Conservation (phyloP, 2,888 invertebrate genomes). For the Ceraclea dissimilis region DNA sequence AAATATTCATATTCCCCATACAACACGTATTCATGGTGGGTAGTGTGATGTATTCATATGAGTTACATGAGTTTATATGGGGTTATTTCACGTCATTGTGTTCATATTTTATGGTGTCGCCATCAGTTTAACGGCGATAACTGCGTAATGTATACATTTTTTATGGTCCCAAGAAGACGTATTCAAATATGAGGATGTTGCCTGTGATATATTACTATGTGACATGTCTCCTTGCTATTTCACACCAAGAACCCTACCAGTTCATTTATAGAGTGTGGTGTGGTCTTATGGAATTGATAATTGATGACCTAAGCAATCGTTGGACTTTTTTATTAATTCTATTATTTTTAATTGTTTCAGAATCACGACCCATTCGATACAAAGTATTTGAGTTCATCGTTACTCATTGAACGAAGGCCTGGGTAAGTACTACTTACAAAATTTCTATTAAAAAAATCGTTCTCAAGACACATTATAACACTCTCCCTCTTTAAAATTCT, state of each 20-base stretch:
- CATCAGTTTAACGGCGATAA: conserved; percentile 43
- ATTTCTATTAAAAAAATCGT: too few species aligned
- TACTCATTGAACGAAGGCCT: conserved; percentile 25
- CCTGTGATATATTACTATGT: neutral
- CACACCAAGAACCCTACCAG: too few species aligned
- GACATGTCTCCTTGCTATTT: neutral
- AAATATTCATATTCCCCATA: too few species aligned
- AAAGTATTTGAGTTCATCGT: conserved; percentile 44
- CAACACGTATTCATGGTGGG: too few species aligned
- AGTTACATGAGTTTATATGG: neutral
- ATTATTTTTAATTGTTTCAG: conserved; percentile 37
- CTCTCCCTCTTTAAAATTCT: too few species aligned
- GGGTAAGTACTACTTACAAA: too few species aligned
- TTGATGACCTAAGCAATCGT: too few species aligned
- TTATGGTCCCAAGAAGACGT: neutral
- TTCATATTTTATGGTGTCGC: conserved; percentile 51
- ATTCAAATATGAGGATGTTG: neutral
- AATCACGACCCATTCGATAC: conserved; percentile 39
- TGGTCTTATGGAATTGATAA: too few species aligned
- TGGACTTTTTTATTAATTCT: neutral
- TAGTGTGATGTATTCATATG: too few species aligned
- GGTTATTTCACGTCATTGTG: conserved; percentile 49
- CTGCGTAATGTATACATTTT: neutral
- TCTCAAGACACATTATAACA: too few species aligned
- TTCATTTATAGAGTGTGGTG: too few species aligned